Evolutionary conservation across 2,797 vertebrate genomes (phyloP).

Genomic region (Rhadinocentrus ornatus): DNA sequence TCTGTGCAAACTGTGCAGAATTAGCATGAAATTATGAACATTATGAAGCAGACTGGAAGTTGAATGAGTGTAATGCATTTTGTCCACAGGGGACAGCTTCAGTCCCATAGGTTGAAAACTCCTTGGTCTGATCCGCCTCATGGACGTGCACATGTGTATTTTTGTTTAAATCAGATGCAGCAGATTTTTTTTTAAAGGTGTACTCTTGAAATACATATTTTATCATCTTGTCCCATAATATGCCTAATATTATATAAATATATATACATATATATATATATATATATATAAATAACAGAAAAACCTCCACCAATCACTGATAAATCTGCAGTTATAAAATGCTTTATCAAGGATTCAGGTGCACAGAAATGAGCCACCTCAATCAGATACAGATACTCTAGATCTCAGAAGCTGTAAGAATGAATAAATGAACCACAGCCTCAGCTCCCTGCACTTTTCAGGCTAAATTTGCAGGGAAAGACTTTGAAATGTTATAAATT

Average conservation of each 20-base stretch:
- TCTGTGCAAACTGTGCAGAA: not conserved
- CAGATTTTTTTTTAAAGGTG: not conserved
- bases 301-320: no score
- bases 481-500: not conserved
- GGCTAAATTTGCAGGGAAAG: not conserved
- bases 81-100: not conserved
- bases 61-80: not conserved
- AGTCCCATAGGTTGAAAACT: not conserved
- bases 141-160: not conserved
- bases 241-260: no score
- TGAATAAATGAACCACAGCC: not conserved
- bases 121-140: no score
- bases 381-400: not conserved
- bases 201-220: not conserved
- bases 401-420: not conserved
- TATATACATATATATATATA: no score
- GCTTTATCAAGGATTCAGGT: no score
- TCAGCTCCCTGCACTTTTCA: not conserved
- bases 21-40: no score
- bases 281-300: no score
- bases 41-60: no score
- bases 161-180: not conserved
- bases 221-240: not conserved
- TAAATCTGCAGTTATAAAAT: no score
- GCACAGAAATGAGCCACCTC: not conserved